phyloP scores from a whole-genome alignment of 92 coral and sea anemone genomes.

The Umimayanthus kanabou region DNA sequence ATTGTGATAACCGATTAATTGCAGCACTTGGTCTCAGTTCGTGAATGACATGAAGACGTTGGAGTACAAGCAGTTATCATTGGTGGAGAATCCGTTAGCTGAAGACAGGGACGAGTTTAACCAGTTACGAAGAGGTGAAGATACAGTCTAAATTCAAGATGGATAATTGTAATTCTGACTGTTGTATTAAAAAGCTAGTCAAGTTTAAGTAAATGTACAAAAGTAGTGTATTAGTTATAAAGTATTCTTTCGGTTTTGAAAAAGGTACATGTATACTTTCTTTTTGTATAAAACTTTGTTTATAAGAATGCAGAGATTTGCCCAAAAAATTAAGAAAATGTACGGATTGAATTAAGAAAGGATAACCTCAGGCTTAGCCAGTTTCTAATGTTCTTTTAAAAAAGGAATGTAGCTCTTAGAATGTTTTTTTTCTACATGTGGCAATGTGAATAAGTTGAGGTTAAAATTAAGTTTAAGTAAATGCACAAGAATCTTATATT shows the following conservation, averaged over 20 bases:
- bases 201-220: neutral
- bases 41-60: constrained; percentile 92
- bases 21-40: constrained; percentile 90
- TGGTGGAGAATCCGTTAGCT: constrained; percentile 87
- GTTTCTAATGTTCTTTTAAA: no score
- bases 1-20: neutral
- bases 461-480: neutral
- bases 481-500: no score
- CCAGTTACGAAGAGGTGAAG: constrained; percentile 36
- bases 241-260: neutral
- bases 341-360: no score
- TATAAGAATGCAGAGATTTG: neutral
- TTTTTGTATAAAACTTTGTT: no score
- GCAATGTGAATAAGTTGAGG: no score
- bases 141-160: neutral
- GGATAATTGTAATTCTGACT: neutral
- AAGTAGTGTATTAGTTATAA: no score
- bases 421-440: no score
- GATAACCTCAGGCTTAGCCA: no score
- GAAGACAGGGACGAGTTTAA: constrained; percentile 46
- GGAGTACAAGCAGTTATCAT: constrained; percentile 77
- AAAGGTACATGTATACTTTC: neutral
- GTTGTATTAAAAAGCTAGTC: neutral
- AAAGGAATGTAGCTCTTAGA: no score
- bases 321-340: no score